Percentiles rank a stretch among this genome's conserved stretches.
Evolutionary conservation across 1,140 invertebrate species (phyloP).

Genomic region (Drosophila pandora): DNA sequence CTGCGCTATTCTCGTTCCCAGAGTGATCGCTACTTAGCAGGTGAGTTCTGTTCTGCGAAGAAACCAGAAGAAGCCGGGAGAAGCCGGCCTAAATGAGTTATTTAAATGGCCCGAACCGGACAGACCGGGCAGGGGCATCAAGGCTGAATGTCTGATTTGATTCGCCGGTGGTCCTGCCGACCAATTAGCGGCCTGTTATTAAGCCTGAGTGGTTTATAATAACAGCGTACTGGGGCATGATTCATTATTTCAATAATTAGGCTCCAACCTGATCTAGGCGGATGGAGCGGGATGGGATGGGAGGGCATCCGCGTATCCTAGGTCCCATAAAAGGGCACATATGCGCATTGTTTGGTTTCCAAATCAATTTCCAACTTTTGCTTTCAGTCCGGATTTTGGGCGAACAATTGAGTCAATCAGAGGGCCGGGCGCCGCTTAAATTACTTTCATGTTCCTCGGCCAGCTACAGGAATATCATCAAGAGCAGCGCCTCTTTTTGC

Average conservation of each 20-base stretch:
- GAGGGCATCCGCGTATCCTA: not conserved
- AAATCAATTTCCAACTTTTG: slow-evolving; percentile 58
- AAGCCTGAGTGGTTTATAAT: slow-evolving; percentile 82
- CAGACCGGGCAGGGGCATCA: slow-evolving; percentile 17
- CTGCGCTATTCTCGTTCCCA: slow-evolving; percentile 84
- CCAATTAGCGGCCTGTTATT: slow-evolving; percentile 78
- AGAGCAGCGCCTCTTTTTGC: slow-evolving; percentile 61
- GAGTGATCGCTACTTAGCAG: slow-evolving; percentile 85
- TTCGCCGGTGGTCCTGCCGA: slow-evolving; percentile 74
- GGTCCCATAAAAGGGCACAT: not conserved
- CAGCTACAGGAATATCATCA: slow-evolving; percentile 19
- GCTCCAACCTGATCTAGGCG: slow-evolving; percentile 4
- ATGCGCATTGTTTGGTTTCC: slow-evolving; percentile 24
- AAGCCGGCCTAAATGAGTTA: slow-evolving; percentile 72
- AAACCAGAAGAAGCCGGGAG: slow-evolving; percentile 12
- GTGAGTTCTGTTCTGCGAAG: slow-evolving; percentile 79
- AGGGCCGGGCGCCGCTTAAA: slow-evolving; percentile 58
- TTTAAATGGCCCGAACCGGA: slow-evolving; percentile 65
- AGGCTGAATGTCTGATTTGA: slow-evolving; percentile 66
- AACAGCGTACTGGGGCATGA: slow-evolving; percentile 45
- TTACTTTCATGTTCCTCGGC: slow-evolving; percentile 71
- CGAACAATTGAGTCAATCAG: slow-evolving; percentile 71
- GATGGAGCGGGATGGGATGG: slow-evolving; percentile 3
- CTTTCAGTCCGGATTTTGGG: slow-evolving; percentile 45
- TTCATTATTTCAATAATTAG: slow-evolving; percentile 75